These are phyloP conservation scores for Callorhinus ursinus DNA, from an alignment of 2,113 vertebrate species.

Conservation along the genomic window DNA sequence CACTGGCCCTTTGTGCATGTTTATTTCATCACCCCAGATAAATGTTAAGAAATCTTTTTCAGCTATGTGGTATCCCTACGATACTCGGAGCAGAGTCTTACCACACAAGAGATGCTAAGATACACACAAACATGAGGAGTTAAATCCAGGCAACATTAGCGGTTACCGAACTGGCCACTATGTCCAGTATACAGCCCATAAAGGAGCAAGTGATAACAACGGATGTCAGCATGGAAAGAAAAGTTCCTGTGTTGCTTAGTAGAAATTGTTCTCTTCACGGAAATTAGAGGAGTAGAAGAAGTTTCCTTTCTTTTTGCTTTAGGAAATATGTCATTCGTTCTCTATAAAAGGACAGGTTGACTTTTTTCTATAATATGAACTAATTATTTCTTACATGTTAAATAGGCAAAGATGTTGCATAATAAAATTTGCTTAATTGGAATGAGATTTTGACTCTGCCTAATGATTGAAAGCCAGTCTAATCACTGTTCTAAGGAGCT, in stretches of 20 bases:
- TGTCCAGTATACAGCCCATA: neutral
- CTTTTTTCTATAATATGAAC: neutral
- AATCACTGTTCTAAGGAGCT: neutral
- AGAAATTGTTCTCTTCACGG: neutral
- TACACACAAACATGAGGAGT: neutral
- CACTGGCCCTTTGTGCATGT: neutral
- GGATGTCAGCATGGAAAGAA: neutral
- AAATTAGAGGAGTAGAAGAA: neutral
- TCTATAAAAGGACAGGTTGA: neutral
- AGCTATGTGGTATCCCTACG: neutral
- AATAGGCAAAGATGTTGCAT: conserved; percentile 1
- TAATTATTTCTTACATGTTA: neutral
- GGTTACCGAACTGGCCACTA: neutral
- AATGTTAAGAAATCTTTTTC: neutral
- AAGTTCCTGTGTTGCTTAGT: neutral
- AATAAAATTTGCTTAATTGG: neutral
- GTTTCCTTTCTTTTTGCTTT: neutral
- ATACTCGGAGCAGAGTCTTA: neutral
- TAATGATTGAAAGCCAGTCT: conserved; percentile 2
- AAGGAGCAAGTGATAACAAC: neutral
- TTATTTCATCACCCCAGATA: conserved; percentile 15
- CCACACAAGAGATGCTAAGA: neutral
- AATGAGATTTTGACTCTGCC: neutral
- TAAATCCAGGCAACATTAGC: neutral
- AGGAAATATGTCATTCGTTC: neutral